Base-by-base conservation (phyloP, 1,140 invertebrate genomes). In the fruit fly (Drosophila melanogaster) region DNA sequence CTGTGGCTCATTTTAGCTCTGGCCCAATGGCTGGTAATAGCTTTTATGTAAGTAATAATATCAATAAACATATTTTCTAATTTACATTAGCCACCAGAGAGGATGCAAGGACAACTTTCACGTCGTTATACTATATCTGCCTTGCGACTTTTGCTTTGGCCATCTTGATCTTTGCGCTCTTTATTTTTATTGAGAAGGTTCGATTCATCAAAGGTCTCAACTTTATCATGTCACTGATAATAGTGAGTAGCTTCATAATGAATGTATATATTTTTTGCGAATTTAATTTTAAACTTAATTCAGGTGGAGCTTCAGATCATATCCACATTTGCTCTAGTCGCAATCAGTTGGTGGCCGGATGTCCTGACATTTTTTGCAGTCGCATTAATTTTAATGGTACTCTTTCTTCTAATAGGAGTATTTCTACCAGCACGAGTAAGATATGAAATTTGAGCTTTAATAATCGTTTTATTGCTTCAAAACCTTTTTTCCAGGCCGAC, bases 221-320 rank as follows among this genome's bases (percentile, higher is more conserved):
- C 22, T 64, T 44, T n/a, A 0, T 79, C 0, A 1, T 65, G 0
- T 17, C 41, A 30, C 15, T 84, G 1, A 10, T 77, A 7, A 80
- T 85, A 11, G 81, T 85, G 11, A 84, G 81, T 72, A 15, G 5
- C 8, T 4, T 3, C 2, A 6, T 30, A 17, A 3, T 50, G 0
- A 1, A 49, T 30, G 7, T 30, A 14, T 17, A 10, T 12, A 6
- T 19, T 0, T 35, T 17, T 14, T n/a, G 37, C 4, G 12, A 41
- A 5, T 24, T n/a, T 14, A 1, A 3, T 17, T 26, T 2, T 22
- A 0, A 37, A 7, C 6, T 17, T 5, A 12, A 50, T 22, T 8
- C 24, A 84, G 80, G 81, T 60, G 3, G 72, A 85, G 24, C 61
- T 79, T 15, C 76, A 80, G 55, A 60, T 85, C 24, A 15, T 85